Conservation (phyloP, 2,113 vertebrate species). For the Maccullochella peelii region DNA sequence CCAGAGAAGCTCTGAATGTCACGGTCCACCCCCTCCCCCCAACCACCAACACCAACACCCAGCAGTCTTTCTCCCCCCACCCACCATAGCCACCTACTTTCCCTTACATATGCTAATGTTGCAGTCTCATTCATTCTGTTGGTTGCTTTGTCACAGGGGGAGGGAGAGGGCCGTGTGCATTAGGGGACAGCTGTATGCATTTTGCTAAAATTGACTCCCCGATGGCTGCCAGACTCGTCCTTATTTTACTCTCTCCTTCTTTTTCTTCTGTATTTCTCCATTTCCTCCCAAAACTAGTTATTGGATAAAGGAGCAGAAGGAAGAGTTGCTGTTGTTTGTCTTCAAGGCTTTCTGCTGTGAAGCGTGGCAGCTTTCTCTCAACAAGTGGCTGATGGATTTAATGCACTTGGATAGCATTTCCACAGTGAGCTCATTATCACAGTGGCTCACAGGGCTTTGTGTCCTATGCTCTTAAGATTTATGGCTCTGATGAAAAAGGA, state of each 20-base stretch:
- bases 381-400: conserved; percentile 83
- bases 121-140: conserved; percentile 78
- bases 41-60: conserved; percentile 53
- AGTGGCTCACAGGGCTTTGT: conserved; percentile 56
- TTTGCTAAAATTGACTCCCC: conserved; percentile 73
- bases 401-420: conserved; percentile 69
- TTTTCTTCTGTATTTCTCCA: conserved; percentile 12
- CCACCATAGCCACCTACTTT: conserved; percentile 75
- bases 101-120: conserved; percentile 85
- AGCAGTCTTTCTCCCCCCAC: conserved; percentile 57
- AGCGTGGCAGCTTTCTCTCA: conserved; percentile 59
- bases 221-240: conserved; percentile 60
- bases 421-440: conserved; percentile 67
- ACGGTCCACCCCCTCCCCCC: conserved; percentile 47
- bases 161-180: conserved; percentile 65
- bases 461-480: conserved; percentile 63
- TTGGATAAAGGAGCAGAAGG: conserved; percentile 26
- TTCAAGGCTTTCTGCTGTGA: conserved; percentile 38
- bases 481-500: conserved; percentile 64
- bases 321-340: conserved; percentile 42
- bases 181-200: conserved; percentile 81
- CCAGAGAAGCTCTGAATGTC: conserved; percentile 80
- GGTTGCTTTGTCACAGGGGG: conserved; percentile 78
- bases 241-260: conserved; percentile 37
- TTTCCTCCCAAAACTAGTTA: conserved; percentile 26